Evolutionary conservation across 2,888 invertebrate species (phyloP).

Genomic region (Pecten maximus): DNA sequence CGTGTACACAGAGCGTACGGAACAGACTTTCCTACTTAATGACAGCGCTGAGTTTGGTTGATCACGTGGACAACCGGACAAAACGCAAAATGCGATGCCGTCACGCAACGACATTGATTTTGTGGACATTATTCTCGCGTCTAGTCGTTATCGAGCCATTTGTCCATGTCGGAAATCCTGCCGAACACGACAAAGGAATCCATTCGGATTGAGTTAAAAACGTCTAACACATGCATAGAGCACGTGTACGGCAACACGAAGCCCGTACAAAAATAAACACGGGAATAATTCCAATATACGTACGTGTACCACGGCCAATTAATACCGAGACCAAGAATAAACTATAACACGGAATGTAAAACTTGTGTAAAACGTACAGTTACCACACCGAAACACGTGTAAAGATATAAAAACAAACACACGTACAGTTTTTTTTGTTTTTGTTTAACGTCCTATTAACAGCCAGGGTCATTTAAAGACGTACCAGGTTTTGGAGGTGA

Average conservation of each 20-base stretch:
- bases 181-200: slow-evolving; percentile 22
- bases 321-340: background rate
- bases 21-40: background rate
- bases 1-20: background rate
- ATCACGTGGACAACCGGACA: background rate
- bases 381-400: too few species aligned
- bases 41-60: background rate
- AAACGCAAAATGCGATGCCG: slow-evolving; percentile 18
- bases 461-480: too few species aligned
- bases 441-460: too few species aligned
- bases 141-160: slow-evolving; percentile 30
- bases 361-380: too few species aligned
- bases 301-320: background rate
- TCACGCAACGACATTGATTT: slow-evolving; percentile 22
- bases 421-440: too few species aligned
- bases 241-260: background rate
- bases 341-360: background rate
- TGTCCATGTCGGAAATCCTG: slow-evolving; percentile 32
- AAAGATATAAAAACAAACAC: too few species aligned
- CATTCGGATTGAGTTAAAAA: background rate
- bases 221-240: background rate
- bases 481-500: too few species aligned
- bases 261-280: background rate
- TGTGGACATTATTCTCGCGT: slow-evolving; percentile 13
- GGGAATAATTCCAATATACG: background rate